These are phyloP conservation scores for Ceyx cyanopectus DNA, from an alignment of 2,113 vertebrate species.

Conservation along the genomic window DNA sequence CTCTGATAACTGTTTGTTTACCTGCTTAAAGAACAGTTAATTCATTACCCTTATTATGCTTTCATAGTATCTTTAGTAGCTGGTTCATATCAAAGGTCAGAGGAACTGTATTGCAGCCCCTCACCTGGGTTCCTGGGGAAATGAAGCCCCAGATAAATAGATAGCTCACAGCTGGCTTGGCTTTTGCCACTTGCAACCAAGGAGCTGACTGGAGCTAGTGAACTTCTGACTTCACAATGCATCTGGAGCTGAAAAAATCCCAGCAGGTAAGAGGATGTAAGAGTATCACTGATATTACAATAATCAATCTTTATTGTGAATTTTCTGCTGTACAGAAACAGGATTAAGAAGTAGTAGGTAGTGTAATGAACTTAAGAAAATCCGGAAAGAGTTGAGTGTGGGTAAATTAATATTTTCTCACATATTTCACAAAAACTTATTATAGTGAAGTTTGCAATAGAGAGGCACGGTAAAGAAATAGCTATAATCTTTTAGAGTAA, in stretches of 20 bases:
- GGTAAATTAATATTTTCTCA: not conserved
- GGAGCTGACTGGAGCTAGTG: not conserved
- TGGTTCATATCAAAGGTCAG: not conserved
- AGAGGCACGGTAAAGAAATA: not conserved
- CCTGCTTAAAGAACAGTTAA: not conserved
- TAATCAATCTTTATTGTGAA: not conserved
- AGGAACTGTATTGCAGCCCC: not conserved
- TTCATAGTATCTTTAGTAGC: not conserved
- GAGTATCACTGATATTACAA: not conserved
- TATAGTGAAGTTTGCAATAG: not conserved
- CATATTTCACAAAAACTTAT: not conserved
- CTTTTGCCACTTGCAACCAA: not conserved
- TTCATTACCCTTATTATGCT: not conserved
- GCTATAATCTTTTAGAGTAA: not conserved
- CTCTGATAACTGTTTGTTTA: not conserved
- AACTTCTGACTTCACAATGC: not conserved
- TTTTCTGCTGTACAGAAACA: not conserved
- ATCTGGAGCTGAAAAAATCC: not conserved
- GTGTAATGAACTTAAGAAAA: not conserved
- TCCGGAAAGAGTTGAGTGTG: not conserved
- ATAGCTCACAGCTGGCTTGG: not conserved
- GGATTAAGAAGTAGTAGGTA: not conserved
- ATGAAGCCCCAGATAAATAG: not conserved
- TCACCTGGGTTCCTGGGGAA: not conserved
- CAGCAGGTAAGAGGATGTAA: not conserved